These are phyloP conservation scores for Chaenodraco wilsoni DNA, from an alignment of 2,797 vertebrate species.

Conservation along the genomic window DNA sequence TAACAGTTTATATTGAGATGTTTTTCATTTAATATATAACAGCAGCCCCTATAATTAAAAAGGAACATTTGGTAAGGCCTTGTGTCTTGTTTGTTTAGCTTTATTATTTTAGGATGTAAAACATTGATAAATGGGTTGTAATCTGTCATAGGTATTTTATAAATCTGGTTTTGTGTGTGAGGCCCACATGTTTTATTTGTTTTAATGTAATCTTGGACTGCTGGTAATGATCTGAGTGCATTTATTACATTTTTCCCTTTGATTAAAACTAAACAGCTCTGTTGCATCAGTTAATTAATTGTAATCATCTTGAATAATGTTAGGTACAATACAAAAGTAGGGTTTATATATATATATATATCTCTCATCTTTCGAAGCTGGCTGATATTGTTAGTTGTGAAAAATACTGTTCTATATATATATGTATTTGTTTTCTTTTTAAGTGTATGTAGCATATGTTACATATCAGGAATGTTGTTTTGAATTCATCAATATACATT, in stretches of 20 bases:
- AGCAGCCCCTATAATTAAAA: slow-evolving; percentile 1
- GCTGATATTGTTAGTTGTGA: too few relatives aligned
- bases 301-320: slow-evolving; percentile 11
- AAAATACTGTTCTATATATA: not conserved
- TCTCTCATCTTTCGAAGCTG: too few relatives aligned
- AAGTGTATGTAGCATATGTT: too few relatives aligned
- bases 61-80: not conserved
- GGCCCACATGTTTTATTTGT: slow-evolving; percentile 1
- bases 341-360: not conserved
- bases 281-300: slow-evolving; percentile 3
- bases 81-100: not conserved
- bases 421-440: too few relatives aligned
- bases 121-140: not conserved
- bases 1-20: not conserved
- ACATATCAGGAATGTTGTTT: not conserved
- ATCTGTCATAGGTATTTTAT: not conserved
- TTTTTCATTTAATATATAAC: not conserved
- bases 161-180: slow-evolving; percentile 1
- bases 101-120: not conserved
- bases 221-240: slow-evolving; percentile 9
- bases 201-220: slow-evolving; percentile 6
- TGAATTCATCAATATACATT: not conserved
- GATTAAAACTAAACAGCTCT: not conserved
- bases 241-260: not conserved
- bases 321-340: not conserved